These are phyloP conservation scores for Apodemus speciosus DNA, from an alignment of 2,113 vertebrate species.

Conservation along the genomic window DNA sequence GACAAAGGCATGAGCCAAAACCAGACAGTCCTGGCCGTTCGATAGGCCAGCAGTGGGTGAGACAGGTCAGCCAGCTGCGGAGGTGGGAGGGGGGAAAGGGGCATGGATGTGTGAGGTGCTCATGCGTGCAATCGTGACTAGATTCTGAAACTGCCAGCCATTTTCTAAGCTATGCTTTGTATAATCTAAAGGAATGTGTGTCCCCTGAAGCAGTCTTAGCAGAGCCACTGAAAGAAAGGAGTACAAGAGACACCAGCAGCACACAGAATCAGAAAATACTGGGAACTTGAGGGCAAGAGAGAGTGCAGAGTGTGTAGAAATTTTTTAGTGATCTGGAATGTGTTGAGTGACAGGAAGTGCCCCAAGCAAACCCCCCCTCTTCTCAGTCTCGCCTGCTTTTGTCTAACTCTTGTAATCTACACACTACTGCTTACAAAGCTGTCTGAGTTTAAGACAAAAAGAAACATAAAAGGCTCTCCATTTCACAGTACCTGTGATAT, in stretches of 20 bases:
- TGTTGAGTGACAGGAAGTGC: conserved; percentile 90
- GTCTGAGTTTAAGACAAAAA: conserved; percentile 84
- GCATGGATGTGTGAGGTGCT: conserved; percentile 85
- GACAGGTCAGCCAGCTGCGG: conserved; percentile 94
- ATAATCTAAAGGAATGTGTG: conserved; percentile 81
- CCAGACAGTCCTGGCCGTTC: conserved; percentile 93
- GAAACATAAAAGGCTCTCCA: conserved; percentile 74
- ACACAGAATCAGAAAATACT: conserved; percentile 66
- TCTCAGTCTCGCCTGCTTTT: conserved; percentile 86
- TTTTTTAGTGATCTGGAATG: conserved; percentile 86
- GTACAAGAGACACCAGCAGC: conserved; percentile 40
- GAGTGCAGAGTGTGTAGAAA: conserved; percentile 72
- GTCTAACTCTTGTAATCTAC: conserved; percentile 90
- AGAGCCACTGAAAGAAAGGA: conserved; percentile 36
- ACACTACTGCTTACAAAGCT: conserved; percentile 83
- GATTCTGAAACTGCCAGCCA: conserved; percentile 83
- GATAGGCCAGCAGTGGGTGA: conserved; percentile 87
- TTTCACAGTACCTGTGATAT: conserved; percentile 74
- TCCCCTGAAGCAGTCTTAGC: conserved; percentile 45
- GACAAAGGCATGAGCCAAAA: conserved; percentile 93
- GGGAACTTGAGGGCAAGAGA: conserved; percentile 50
- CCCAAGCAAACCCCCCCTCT: conserved; percentile 76
- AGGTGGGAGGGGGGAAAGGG: conserved; percentile 61
- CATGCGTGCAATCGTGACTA: conserved; percentile 83
- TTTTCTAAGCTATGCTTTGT: conserved; percentile 83